phyloP scores from a whole-genome alignment of 2,888 invertebrate species.

The Polyommatus icarus region DNA sequence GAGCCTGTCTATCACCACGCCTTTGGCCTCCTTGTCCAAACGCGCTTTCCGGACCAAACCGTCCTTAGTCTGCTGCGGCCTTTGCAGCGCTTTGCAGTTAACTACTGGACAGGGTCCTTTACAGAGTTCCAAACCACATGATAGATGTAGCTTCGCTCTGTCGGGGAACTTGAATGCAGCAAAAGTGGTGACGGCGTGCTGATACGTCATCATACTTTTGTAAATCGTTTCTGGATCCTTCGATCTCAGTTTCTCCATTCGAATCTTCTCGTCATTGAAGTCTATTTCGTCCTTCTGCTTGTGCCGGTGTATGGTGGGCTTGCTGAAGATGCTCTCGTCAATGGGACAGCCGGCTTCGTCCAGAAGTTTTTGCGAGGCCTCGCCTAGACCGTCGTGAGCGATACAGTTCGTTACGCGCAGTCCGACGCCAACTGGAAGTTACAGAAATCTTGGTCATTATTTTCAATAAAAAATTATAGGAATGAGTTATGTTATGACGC shows the following conservation, averaged over 20 bases:
- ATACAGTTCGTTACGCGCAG: conserved; percentile 88
- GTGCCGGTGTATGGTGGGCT: conserved; percentile 71
- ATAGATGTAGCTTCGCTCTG: conserved; percentile 86
- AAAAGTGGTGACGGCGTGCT: conserved; percentile 82
- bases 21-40: conserved; percentile 76
- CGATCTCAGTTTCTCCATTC: conserved; percentile 49
- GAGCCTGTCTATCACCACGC: conserved; percentile 82
- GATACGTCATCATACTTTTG: conserved; percentile 75
- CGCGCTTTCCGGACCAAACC: conserved; percentile 70
- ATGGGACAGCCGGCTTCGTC: conserved; percentile 88
- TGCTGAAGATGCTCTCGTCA: conserved; percentile 83
- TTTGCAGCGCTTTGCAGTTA: conserved; percentile 69
- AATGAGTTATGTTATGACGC: no score
- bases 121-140: conserved; percentile 89
- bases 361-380: conserved; percentile 86
- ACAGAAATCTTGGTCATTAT: conserved; percentile 32
- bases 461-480: no score
- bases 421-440: conserved; percentile 83
- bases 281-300: conserved; percentile 66
- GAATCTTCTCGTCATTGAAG: conserved; percentile 58
- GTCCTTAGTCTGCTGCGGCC: conserved; percentile 71
- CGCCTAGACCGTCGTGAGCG: conserved; percentile 89
- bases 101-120: conserved; percentile 85
- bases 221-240: conserved; percentile 64
- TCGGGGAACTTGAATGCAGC: conserved; percentile 92